phyloP scores from a whole-genome alignment of 2,113 vertebrate genomes.

The Bucco capensis region DNA sequence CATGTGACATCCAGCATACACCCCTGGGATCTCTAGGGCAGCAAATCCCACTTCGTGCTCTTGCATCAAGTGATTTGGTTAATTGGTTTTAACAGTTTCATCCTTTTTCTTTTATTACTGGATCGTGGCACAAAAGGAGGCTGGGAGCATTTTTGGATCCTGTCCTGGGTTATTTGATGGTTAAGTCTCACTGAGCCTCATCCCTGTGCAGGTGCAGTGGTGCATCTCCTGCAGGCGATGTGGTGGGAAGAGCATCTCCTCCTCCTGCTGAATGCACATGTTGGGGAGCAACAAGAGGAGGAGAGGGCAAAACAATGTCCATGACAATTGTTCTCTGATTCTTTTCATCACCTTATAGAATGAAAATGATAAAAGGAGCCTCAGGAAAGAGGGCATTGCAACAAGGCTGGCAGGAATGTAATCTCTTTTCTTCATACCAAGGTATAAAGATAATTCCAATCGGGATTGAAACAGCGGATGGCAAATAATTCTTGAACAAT shows the following conservation, averaged over 20 bases:
- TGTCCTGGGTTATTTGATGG: neutral
- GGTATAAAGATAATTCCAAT: constrained; percentile 69
- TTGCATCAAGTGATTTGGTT: neutral
- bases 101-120: neutral
- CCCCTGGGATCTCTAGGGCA: neutral
- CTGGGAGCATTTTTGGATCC: neutral
- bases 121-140: neutral
- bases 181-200: neutral
- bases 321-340: neutral
- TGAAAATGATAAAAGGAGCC: neutral
- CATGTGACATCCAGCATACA: rapidly evolving
- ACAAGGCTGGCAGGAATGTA: constrained; percentile 44
- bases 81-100: constrained; percentile 29
- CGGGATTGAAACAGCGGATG: constrained; percentile 64
- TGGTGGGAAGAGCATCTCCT: neutral
- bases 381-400: constrained; percentile 48
- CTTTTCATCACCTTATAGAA: neutral
- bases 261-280: neutral
- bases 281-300: neutral
- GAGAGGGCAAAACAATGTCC: neutral
- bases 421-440: constrained; percentile 53
- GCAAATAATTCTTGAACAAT: constrained; percentile 73
- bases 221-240: neutral
- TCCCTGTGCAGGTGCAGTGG: neutral
- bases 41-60: neutral